Evolutionary conservation across 1,140 invertebrate genomes (phyloP), one percentile per base, ranked within the genome.

Genomic region (Sinonovacula constricta): DNA sequence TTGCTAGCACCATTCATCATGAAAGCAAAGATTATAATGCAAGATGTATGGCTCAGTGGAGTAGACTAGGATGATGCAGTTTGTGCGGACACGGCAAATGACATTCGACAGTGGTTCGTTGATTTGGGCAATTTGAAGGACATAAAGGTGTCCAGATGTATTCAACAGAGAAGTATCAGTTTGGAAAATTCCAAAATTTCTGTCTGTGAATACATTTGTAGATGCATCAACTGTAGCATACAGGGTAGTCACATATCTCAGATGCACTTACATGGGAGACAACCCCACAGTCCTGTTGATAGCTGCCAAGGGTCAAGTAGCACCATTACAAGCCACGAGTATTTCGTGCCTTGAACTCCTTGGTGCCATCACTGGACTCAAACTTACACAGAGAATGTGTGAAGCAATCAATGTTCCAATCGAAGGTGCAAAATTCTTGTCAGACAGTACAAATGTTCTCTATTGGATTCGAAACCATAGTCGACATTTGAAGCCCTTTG

Each of bases 371-470:
- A 39, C 74, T 3, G 60, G 79, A 56, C 31, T 76, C 18, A 36
- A 26, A 54, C 24, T 76, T 5, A 53, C 66, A 70, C 28, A 33
- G 22, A 30, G 36, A 26, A 45, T 80, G 1, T 36, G 18, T 51
- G 36, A 31, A 33, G 54, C 63, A 1, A 31, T 80, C 12, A 45
- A 63, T 3, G n/a, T 80, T 0, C 24, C 34, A 10, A 68, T 36
- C 3, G 45, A 69, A 1, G 22, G 36, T 4, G n/a, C 31, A 2
- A 63, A 39, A 54, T 75, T 69, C 39, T 81, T 70, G 79, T 54
- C 79, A n/a, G 66, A 76, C 53, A 70, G 45, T 30, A 76, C 70
- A 59, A 76, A 76, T 66, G 71, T 81, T 22, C 53, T 81, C n/a
- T 70, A 36, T 5, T 81, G 79, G 79, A 57, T 81, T 31, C 22